Evolutionary conservation across 2,888 invertebrate species (phyloP).

Genomic region (Anodontia alba): DNA sequence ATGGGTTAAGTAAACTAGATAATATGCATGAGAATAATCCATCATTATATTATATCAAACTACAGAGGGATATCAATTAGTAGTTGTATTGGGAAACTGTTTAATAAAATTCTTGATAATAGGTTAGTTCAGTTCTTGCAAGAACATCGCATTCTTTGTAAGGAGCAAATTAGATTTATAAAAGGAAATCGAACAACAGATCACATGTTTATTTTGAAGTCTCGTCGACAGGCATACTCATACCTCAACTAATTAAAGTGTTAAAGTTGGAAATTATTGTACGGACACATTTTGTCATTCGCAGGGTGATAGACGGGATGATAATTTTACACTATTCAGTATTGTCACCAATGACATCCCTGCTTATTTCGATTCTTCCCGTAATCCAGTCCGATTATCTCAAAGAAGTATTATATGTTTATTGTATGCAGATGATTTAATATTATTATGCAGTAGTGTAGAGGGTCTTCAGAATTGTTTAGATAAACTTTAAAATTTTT

Average conservation of each 20-base stretch:
- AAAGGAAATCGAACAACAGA: background rate
- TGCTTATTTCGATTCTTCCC: slow-evolving; percentile 1
- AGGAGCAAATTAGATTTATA: background rate
- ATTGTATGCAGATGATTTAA: slow-evolving; percentile 20
- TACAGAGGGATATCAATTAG: slow-evolving; percentile 21
- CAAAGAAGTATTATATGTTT: background rate
- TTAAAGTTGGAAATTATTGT: background rate
- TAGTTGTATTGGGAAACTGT: slow-evolving; percentile 24
- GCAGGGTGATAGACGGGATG: slow-evolving; percentile 17
- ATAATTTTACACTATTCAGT: slow-evolving; percentile 10
- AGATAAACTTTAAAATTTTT: background rate
- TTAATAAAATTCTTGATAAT: slow-evolving; percentile 17
- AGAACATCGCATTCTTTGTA: background rate
- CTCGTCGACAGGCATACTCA: background rate
- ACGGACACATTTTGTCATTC: background rate
- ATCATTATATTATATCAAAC: background rate
- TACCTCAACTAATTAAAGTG: background rate
- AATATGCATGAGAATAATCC: too few relatives aligned
- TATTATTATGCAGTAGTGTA: background rate
- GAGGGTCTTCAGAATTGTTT: slow-evolving; percentile 8
- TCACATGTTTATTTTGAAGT: background rate
- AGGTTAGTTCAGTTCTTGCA: background rate
- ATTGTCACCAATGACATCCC: slow-evolving; percentile 8
- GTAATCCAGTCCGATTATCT: background rate
- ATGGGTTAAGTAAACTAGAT: too few relatives aligned